Percentiles rank a stretch among this genome's conserved stretches.
Conservation (phyloP, 2,888 invertebrate species). For the Erpobdella octoculata region DNA sequence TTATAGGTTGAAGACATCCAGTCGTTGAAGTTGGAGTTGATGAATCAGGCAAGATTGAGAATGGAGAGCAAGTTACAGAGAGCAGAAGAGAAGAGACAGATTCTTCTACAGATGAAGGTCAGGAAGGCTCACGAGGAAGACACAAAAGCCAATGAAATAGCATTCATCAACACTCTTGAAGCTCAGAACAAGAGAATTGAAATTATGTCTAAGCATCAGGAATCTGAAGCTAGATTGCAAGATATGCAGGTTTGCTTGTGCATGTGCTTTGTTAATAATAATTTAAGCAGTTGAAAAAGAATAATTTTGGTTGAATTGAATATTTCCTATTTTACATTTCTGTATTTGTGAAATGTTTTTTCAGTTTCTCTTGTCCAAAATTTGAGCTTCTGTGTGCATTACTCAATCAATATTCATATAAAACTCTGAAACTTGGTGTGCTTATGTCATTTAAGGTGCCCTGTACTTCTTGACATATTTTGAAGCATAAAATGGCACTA, state of each 20-base stretch:
- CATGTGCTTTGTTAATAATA: neutral
- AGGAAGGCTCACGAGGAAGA: conserved; percentile 95
- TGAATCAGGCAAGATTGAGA: conserved; percentile 62
- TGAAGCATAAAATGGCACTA: no score
- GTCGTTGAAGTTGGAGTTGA: conserved; percentile 74
- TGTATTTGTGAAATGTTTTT: neutral
- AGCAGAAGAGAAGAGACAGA: conserved; percentile 81
- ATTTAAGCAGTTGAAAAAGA: no score
- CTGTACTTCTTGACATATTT: no score
- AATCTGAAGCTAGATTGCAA: conserved; percentile 56
- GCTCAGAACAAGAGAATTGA: conserved; percentile 88
- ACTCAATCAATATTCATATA: no score
- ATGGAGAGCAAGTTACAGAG: conserved; percentile 57
- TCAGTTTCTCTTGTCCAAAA: neutral
- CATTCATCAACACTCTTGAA: conserved; percentile 89
- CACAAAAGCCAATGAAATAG: conserved; percentile 85
- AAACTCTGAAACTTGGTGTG: no score
- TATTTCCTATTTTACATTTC: neutral
- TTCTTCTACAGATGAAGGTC: conserved; percentile 64
- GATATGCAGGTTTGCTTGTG: conserved; percentile 57
- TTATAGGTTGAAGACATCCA: conserved; percentile 59
- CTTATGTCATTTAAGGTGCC: no score
- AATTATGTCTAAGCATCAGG: conserved; percentile 64
- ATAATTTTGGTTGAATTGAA: no score
- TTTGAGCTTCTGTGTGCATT: conserved; percentile 2